These are phyloP conservation scores for Acropternis orthonyx DNA, from an alignment of 2,797 vertebrate genomes.

Conservation along the genomic window DNA sequence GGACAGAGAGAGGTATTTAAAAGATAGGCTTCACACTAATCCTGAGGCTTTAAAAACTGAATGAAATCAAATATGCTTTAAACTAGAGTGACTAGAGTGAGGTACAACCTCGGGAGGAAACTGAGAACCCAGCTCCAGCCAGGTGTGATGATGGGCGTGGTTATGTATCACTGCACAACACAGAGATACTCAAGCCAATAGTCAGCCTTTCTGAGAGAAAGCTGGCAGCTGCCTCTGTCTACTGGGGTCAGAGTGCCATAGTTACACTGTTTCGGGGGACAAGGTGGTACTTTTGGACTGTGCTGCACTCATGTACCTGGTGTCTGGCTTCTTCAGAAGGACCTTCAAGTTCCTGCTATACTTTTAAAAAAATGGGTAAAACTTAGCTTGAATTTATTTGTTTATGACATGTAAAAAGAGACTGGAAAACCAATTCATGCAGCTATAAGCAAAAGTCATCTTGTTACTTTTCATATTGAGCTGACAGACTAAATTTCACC, in stretches of 20 bases:
- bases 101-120: neutral
- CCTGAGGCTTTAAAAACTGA: neutral
- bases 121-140: neutral
- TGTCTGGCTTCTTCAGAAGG: neutral
- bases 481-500: neutral
- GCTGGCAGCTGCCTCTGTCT: neutral
- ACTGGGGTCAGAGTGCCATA: too few species aligned
- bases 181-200: neutral
- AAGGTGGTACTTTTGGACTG: neutral
- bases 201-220: neutral
- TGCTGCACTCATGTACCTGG: neutral
- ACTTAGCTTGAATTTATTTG: neutral
- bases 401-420: neutral
- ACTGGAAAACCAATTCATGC: neutral
- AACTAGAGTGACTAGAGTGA: neutral
- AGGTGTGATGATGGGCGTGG: neutral
- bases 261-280: neutral
- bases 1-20: neutral
- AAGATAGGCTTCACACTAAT: neutral
- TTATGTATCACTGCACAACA: neutral
- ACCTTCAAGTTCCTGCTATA: neutral
- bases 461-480: neutral
- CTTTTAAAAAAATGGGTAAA: neutral
- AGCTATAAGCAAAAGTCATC: neutral
- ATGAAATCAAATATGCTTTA: neutral